A percentile compares a stretch with the other conserved stretches of the same genome.
Evolutionary conservation across 1,140 invertebrate genomes (phyloP).

Genomic region (Trichoplusia ni): DNA sequence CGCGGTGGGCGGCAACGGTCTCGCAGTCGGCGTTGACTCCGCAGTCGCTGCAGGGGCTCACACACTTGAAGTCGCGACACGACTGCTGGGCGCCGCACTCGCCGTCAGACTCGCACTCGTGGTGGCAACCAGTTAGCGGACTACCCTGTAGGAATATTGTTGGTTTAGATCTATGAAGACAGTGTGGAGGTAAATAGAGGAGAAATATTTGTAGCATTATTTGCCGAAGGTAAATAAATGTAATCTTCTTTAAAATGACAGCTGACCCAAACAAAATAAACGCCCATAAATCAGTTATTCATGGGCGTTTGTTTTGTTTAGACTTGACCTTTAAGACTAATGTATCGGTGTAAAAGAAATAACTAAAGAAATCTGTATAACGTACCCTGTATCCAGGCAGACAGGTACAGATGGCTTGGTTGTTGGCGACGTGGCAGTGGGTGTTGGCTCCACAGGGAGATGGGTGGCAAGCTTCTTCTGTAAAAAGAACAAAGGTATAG

Average conservation of each 20-base stretch:
- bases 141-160: conserved; percentile 83
- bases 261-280: no score
- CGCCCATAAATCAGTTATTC: no score
- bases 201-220: no score
- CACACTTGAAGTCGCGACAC: conserved; percentile 90
- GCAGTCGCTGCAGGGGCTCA: conserved; percentile 89
- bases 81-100: conserved; percentile 87
- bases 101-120: conserved; percentile 89
- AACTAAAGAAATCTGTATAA: conserved; percentile 3
- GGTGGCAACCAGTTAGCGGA: conserved; percentile 87
- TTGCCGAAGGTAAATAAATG: no score
- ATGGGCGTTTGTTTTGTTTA: no score
- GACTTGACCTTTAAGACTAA: no score
- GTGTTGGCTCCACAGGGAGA: conserved; percentile 91
- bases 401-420: conserved; percentile 89
- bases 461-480: conserved; percentile 90
- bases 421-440: conserved; percentile 88
- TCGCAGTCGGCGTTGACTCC: conserved; percentile 90
- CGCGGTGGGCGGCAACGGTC: conserved; percentile 87
- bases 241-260: no score
- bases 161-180: no score
- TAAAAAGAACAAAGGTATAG: conserved; percentile 49
- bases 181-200: no score
- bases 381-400: conserved; percentile 84
- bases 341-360: background rate